Evolutionary conservation across 2,113 vertebrate species (phyloP).

Genomic region (Caracal caracal): DNA sequence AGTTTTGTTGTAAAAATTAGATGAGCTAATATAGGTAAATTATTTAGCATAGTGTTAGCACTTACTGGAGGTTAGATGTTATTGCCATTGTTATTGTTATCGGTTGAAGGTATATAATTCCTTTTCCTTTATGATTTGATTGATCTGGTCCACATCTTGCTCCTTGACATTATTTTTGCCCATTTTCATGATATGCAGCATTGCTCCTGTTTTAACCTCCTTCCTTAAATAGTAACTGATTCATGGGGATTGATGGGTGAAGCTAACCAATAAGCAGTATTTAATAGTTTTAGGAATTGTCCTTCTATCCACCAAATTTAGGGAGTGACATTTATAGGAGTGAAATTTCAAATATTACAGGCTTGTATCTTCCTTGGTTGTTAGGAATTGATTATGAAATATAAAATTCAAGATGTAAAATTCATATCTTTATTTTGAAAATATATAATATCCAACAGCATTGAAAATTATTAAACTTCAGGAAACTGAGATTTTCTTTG

Average conservation of each 20-base stretch:
- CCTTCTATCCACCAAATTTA: background rate
- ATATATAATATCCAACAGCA: background rate
- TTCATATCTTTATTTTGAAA: background rate
- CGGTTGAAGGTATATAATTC: background rate
- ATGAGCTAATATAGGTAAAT: background rate
- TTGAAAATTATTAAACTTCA: background rate
- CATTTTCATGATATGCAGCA: background rate
- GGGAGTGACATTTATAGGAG: background rate
- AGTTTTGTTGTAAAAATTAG: background rate
- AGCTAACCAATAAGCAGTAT: background rate
- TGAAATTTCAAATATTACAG: background rate
- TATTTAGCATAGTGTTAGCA: background rate
- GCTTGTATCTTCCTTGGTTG: background rate
- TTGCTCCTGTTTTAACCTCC: background rate
- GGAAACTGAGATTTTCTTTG: background rate
- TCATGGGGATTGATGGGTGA: background rate
- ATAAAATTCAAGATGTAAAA: slow-evolving; percentile 25
- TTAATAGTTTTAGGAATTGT: background rate
- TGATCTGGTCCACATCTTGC: background rate
- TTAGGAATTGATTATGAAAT: background rate
- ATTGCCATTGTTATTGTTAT: background rate
- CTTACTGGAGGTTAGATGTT: background rate
- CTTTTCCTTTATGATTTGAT: background rate
- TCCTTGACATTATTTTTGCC: background rate
- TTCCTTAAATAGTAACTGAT: background rate